Evolutionary conservation across 1,140 invertebrate species (phyloP), one percentile per base, ranked within the genome.

Genomic region (Drosophila santomea): DNA sequence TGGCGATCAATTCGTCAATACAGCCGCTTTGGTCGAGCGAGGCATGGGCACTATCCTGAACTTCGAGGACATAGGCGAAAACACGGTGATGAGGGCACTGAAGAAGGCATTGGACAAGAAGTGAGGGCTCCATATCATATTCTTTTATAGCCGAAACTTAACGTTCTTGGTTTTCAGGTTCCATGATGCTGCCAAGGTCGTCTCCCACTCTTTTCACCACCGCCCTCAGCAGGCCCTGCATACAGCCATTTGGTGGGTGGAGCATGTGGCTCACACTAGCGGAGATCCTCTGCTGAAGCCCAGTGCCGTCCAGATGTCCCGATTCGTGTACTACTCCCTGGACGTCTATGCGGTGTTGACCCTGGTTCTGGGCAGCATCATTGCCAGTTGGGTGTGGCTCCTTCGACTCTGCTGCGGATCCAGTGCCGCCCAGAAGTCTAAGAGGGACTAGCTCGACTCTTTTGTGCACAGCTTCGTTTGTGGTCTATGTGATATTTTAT

Each of bases 1-100:
- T 58, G 95, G 94, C 2, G 96, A 97, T 80, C 95, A 95, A 81
- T 94, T 94, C 41, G 93, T 95, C 2, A 95, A 95, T 79, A 93
- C 93, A 0, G 93, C 93, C 6, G 93, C 94, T 0, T 74, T 95
- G 1, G 93, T 94, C 68, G 93, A 94, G 25, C 94, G 94, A 41
- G 95, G 95, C 4, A 93, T 94, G 38, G 95, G 95, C 4, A 91
- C 94, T 1, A 78, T 94, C 7, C 47, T 96, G 14, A 74, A 93
- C 41, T 94, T 93, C 41, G 84, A 90, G 47, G 93, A 95, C 35
- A 92, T 96, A 2, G 94, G 92, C n/a, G 95, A 95, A 73, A 93
- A 95, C 35, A 94, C 90, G 10, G 93, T 94, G 0, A 72, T 94
- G 59, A 81, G 93, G 10, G 93, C 93, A 1, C 86, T 94, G 10